These are phyloP conservation scores for Todus mexicanus DNA, from an alignment of 2,797 vertebrate species.

Conservation along the genomic window DNA sequence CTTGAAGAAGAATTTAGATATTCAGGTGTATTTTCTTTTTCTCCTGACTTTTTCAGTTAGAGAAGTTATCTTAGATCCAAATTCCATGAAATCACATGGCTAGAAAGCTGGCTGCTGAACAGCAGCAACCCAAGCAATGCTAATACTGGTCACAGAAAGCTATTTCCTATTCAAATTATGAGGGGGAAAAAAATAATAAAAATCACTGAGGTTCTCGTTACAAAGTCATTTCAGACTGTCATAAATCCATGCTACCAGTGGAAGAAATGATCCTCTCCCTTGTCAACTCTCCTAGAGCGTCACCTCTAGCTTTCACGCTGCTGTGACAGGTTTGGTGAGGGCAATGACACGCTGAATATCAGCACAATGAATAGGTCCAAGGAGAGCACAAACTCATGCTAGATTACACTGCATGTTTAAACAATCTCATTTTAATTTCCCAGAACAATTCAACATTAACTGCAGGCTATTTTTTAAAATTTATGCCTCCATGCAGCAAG, in stretches of 20 bases:
- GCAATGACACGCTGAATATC: not conserved
- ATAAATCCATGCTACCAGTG: not conserved
- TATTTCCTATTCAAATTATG: not conserved
- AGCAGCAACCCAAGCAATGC: slow-evolving; percentile 18
- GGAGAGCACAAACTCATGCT: not conserved
- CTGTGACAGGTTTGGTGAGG: not conserved
- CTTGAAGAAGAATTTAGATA: not conserved
- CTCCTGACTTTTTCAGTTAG: no score
- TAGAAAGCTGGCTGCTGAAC: slow-evolving; percentile 59
- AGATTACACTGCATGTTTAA: not conserved
- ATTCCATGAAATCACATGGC: slow-evolving; percentile 49
- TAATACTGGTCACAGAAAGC: slow-evolving; percentile 2
- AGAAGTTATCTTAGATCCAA: not conserved
- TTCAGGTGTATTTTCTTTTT: not conserved
- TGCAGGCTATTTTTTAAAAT: not conserved
- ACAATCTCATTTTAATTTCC: not conserved
- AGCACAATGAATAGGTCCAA: not conserved
- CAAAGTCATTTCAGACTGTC: not conserved
- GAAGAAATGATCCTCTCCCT: not conserved
- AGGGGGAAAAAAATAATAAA: not conserved
- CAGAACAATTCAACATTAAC: not conserved
- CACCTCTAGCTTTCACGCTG: not conserved
- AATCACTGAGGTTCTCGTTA: not conserved
- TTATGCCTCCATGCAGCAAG: not conserved
- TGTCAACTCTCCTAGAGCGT: not conserved